Conservation (phyloP, 2,113 vertebrate genomes). For the Rhea pennata region DNA sequence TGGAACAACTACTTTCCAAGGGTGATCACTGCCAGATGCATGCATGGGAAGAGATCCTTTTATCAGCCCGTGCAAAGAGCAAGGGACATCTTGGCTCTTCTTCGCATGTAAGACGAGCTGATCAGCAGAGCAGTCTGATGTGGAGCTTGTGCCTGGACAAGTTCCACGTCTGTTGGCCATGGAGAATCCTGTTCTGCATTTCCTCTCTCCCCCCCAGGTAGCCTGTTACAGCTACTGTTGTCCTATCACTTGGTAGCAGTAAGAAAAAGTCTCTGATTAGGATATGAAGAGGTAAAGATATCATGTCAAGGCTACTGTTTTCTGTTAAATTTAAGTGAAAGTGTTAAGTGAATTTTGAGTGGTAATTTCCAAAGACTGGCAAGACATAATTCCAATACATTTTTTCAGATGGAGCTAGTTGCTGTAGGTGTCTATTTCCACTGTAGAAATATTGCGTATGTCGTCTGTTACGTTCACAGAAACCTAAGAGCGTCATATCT, state of each 20-base stretch:
- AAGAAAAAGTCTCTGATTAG: not conserved
- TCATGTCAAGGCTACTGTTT: not conserved
- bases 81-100: not conserved
- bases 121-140: not conserved
- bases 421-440: not conserved
- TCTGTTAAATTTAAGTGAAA: not conserved
- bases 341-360: not conserved
- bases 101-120: not conserved
- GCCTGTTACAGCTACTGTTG: not conserved
- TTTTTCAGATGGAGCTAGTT: not conserved
- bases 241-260: fast-evolving
- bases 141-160: not conserved
- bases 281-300: not conserved
- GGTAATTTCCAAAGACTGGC: not conserved
- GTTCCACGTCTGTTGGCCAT: not conserved
- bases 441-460: not conserved
- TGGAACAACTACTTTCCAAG: not conserved
- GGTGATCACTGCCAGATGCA: not conserved
- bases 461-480: not conserved
- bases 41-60: not conserved
- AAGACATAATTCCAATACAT: fast-evolving
- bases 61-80: not conserved
- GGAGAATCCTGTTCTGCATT: fast-evolving
- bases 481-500: not conserved
- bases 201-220: not conserved